Conservation (phyloP, 2,797 vertebrate genomes). For the Epinephelus coioides region DNA sequence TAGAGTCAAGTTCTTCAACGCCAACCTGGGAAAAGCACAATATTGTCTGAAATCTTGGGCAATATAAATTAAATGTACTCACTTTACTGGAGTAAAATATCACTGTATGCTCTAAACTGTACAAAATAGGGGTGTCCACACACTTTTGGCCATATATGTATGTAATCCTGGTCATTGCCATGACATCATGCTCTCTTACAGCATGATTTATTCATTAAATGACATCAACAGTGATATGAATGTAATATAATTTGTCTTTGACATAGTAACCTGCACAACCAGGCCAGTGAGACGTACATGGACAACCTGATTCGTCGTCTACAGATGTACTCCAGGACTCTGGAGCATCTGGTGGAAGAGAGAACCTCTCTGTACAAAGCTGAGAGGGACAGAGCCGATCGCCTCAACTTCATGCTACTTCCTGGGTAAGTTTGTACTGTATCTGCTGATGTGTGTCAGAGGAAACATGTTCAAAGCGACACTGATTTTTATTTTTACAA, state of each 20-base stretch:
- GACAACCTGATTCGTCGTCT: constrained; percentile 96
- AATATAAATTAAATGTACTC: neutral
- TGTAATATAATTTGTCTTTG: neutral
- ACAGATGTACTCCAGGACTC: constrained; percentile 95
- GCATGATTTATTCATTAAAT: neutral
- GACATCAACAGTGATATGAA: neutral
- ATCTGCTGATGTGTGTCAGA: neutral
- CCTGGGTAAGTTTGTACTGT: constrained; percentile 85
- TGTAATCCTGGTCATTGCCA: neutral
- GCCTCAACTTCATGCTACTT: constrained; percentile 96
- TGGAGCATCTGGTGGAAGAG: constrained; percentile 96
- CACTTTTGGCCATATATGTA: neutral
- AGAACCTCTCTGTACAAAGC: constrained; percentile 95
- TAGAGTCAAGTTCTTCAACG: neutral
- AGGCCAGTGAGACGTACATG: constrained; percentile 96
- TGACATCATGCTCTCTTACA: neutral
- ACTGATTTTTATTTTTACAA: neutral
- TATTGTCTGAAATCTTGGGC: neutral
- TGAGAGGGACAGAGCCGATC: constrained; percentile 95
- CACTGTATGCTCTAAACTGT: neutral
- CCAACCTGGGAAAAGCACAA: neutral
- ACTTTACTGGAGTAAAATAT: neutral
- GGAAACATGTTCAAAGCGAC: neutral
- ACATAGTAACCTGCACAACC: constrained; percentile 91
- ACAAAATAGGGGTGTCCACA: neutral